phyloP scores from a whole-genome alignment of 2,797 vertebrate genomes.

The Hephaestus fuliginosus region DNA sequence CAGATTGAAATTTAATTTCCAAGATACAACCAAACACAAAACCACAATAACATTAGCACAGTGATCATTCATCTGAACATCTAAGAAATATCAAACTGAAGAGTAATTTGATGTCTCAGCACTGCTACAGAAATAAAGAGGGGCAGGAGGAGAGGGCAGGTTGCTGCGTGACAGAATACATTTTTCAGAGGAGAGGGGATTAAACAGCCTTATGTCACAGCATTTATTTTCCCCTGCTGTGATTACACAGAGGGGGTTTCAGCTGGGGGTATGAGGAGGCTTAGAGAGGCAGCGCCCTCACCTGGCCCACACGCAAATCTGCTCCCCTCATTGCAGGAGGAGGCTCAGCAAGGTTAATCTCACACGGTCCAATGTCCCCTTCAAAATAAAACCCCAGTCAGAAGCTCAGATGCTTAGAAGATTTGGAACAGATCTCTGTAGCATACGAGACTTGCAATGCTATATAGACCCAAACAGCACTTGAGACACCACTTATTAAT shows the following conservation, averaged over 20 bases:
- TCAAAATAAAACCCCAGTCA: slow-evolving; percentile 46
- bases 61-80: neutral
- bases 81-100: neutral
- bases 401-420: slow-evolving; percentile 34
- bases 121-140: slow-evolving; percentile 33
- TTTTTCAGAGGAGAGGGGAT: slow-evolving; percentile 79
- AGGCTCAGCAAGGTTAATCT: slow-evolving; percentile 53
- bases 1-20: neutral
- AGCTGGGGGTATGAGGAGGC: slow-evolving; percentile 2
- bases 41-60: neutral
- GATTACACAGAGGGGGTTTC: slow-evolving; percentile 53
- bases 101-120: slow-evolving; percentile 28
- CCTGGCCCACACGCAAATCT: slow-evolving; percentile 33
- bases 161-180: slow-evolving; percentile 82
- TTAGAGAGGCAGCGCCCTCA: slow-evolving; percentile 51
- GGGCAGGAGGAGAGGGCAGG: slow-evolving; percentile 68
- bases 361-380: slow-evolving; percentile 23
- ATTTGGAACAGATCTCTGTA: slow-evolving; percentile 11
- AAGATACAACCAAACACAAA: neutral
- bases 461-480: neutral
- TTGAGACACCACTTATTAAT: neutral
- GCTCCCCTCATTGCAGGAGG: slow-evolving; percentile 10
- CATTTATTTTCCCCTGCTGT: slow-evolving; percentile 75
- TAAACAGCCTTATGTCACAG: slow-evolving; percentile 82
- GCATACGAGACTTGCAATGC: slow-evolving; percentile 17